A percentile compares a stretch with the other conserved stretches of the same genome.
Evolutionary conservation across 1,140 invertebrate genomes (phyloP).

Genomic region (Drosophila neocordata): DNA sequence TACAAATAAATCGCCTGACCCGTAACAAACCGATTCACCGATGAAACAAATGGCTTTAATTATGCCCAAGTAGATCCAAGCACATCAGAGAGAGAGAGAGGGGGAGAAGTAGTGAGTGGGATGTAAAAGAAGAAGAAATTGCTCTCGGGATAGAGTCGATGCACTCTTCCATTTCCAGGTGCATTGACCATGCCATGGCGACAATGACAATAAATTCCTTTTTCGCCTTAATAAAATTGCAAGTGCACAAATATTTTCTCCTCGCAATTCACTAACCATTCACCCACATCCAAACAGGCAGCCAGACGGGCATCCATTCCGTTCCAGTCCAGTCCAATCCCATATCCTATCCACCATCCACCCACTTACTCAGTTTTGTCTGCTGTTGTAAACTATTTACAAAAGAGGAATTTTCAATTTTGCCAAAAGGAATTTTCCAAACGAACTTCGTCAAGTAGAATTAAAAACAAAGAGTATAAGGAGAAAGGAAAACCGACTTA

Average conservation of each 20-base stretch:
- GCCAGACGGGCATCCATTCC: background rate
- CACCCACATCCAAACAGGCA: background rate
- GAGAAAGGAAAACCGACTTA: slow-evolving; percentile 1
- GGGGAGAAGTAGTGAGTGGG: background rate
- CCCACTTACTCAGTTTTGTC: slow-evolving; percentile 16
- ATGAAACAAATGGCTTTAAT: slow-evolving; percentile 77
- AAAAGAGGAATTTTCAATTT: slow-evolving; percentile 73
- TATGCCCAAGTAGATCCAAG: slow-evolving; percentile 60
- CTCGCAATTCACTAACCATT: slow-evolving; percentile 37
- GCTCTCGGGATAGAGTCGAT: background rate
- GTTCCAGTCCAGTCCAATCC: background rate
- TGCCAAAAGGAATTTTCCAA: slow-evolving; percentile 67
- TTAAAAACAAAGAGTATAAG: slow-evolving; percentile 55
- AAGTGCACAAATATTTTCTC: slow-evolving; percentile 65
- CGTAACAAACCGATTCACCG: slow-evolving; percentile 34
- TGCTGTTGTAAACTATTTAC: slow-evolving; percentile 46
- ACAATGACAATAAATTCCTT: slow-evolving; percentile 73
- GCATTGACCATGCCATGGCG: slow-evolving; percentile 58
- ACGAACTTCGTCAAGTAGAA: slow-evolving; percentile 36
- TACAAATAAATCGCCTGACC: slow-evolving; percentile 71
- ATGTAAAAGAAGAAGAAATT: background rate
- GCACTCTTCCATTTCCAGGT: slow-evolving; percentile 40
- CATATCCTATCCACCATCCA: slow-evolving; percentile 22
- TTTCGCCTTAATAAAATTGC: slow-evolving; percentile 53
- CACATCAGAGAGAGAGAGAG: background rate